Percentiles rank a stretch among this genome's conserved stretches.
These are phyloP conservation scores for Drosophila suzukii DNA, from an alignment of 1,140 invertebrate species.

Conservation along the genomic window DNA sequence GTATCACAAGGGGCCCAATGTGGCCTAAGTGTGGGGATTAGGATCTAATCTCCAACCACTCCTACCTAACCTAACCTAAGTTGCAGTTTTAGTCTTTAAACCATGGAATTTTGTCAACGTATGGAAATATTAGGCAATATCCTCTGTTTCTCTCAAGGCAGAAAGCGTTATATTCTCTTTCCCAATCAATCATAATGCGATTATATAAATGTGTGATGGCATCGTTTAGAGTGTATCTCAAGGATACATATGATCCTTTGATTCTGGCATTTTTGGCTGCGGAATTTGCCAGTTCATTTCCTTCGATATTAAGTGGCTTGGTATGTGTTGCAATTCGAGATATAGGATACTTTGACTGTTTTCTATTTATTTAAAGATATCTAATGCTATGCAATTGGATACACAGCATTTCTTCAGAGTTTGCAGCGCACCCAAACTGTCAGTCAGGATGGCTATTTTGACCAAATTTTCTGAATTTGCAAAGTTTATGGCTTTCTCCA, in stretches of 20 bases:
- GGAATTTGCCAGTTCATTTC: neutral
- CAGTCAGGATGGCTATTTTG: neutral
- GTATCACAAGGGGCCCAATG: too few relatives aligned
- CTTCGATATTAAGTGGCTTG: neutral
- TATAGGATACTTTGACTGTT: slow-evolving; percentile 3
- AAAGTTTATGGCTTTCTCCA: slow-evolving; percentile 1
- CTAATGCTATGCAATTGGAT: slow-evolving; percentile 1
- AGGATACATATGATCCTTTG: neutral
- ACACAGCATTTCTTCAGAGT: slow-evolving; percentile 1
- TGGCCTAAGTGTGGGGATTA: too few relatives aligned
- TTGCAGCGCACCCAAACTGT: neutral
- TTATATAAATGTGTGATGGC: slow-evolving; percentile 3
- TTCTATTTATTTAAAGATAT: neutral
- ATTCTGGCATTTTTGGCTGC: slow-evolving; percentile 3
- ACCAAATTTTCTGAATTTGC: neutral
- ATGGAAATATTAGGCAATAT: slow-evolving; percentile 1
- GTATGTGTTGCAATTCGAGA: neutral
- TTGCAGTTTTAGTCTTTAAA: too few relatives aligned
- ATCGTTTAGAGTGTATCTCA: slow-evolving; percentile 2
- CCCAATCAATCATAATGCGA: neutral
- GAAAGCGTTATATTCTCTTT: slow-evolving; percentile 3
- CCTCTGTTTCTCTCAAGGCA: slow-evolving; percentile 3
- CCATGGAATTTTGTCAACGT: neutral
- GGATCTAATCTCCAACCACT: too few relatives aligned
- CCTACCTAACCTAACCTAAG: too few relatives aligned